A percentile compares a stretch with the other conserved stretches of the same genome.
These are phyloP conservation scores for Peromyscus attwateri DNA, from an alignment of 2,797 vertebrate species.

Conservation along the genomic window DNA sequence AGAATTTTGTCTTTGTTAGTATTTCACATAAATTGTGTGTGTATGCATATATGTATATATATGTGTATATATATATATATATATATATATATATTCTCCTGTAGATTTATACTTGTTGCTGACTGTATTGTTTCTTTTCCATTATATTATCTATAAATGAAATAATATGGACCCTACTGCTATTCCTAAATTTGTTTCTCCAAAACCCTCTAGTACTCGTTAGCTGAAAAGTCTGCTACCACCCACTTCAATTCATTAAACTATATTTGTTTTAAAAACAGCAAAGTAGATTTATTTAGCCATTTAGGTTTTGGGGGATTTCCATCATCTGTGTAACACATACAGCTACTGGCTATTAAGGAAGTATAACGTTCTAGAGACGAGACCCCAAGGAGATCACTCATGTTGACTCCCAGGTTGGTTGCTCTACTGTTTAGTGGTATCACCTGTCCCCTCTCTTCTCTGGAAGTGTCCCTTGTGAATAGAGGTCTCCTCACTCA, in stretches of 20 bases:
- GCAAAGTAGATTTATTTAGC: background rate
- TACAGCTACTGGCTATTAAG: background rate
- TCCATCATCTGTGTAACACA: background rate
- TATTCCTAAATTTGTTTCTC: background rate
- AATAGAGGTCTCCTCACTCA: background rate
- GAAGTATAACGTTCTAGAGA: background rate
- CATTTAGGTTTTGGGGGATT: background rate
- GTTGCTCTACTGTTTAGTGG: background rate
- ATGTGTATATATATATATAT: background rate
- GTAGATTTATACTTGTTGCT: background rate
- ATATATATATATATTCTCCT: background rate
- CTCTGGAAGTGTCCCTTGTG: too few species aligned
- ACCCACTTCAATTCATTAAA: background rate
- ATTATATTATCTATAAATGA: background rate
- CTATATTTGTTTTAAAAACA: slow-evolving; percentile 25
- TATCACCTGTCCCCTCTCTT: background rate
- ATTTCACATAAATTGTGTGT: background rate
- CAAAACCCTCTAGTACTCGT: background rate
- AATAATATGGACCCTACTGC: background rate
- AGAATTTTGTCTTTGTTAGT: background rate
- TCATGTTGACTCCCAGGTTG: background rate
- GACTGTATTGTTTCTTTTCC: background rate
- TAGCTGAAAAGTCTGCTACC: background rate
- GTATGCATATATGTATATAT: too few species aligned
- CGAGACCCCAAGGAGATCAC: background rate